phyloP scores from a whole-genome alignment of 2,113 vertebrate species.

The Tachysurus fulvidraco region DNA sequence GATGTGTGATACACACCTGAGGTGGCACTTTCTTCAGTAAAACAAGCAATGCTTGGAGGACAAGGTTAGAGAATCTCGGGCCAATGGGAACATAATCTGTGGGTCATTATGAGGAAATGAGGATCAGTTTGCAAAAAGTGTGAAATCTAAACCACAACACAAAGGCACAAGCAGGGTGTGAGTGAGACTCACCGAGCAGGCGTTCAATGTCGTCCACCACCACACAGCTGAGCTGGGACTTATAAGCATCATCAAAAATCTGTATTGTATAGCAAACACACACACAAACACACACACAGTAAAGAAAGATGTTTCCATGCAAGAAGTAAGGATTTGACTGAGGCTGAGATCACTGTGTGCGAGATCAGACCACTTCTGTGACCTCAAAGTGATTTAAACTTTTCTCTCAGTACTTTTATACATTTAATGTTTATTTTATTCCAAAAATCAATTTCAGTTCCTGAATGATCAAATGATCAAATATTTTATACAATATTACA shows the following conservation, averaged over 20 bases:
- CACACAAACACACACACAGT: background rate
- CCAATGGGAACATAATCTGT: constrained; percentile 90
- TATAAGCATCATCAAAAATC: constrained; percentile 91
- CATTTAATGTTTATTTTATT: background rate
- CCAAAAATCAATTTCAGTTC: background rate
- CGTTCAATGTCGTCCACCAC: constrained; percentile 90
- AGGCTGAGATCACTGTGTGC: background rate
- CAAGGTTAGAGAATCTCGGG: constrained; percentile 88
- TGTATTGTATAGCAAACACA: constrained; percentile 49
- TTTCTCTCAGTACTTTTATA: background rate
- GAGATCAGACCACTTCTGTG: background rate
- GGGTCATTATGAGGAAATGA: background rate
- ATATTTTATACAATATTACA: background rate
- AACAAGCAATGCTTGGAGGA: constrained; percentile 86
- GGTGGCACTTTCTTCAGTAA: constrained; percentile 87
- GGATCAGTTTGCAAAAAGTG: background rate
- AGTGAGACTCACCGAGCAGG: constrained; percentile 77
- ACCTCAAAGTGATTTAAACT: background rate
- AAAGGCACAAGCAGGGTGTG: background rate
- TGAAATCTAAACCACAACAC: background rate
- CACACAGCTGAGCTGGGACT: constrained; percentile 89
- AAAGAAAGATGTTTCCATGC: background rate
- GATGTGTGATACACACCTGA: constrained; percentile 70
- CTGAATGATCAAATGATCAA: background rate
- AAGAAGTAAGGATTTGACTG: background rate